Percentiles rank a stretch among this genome's conserved stretches.
phyloP scores from a whole-genome alignment of 2,888 invertebrate species.

The Hecatera dysodea region DNA sequence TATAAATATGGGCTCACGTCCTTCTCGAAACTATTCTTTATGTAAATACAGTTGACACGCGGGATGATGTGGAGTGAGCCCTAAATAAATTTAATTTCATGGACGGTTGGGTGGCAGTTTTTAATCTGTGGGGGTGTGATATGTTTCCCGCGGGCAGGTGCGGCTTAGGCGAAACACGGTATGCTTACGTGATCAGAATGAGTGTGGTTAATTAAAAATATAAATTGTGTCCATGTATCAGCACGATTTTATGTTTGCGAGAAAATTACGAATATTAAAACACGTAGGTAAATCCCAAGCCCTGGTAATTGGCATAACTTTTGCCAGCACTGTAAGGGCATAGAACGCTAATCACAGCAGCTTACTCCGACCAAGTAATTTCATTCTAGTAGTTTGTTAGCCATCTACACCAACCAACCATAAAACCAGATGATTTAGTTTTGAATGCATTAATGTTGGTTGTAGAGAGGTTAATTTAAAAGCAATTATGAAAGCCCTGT shows the following conservation, averaged over 20 bases:
- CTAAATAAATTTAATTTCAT: slow-evolving; percentile 90
- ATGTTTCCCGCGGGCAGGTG: slow-evolving; percentile 78
- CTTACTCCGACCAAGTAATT: slow-evolving; percentile 5
- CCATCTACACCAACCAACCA: slow-evolving; percentile 6
- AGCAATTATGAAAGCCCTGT: slow-evolving; percentile 60
- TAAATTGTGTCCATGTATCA: slow-evolving; percentile 48
- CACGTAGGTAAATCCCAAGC: neutral
- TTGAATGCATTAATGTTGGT: slow-evolving; percentile 36
- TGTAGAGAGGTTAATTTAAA: slow-evolving; percentile 52
- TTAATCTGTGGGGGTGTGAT: slow-evolving; percentile 83
- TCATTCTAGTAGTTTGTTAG: slow-evolving; percentile 22
- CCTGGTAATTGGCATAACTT: neutral
- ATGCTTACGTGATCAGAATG: slow-evolving; percentile 77
- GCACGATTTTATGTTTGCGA: neutral
- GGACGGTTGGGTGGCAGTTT: slow-evolving; percentile 79
- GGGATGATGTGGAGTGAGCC: slow-evolving; percentile 84
- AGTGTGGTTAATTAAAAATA: slow-evolving; percentile 76
- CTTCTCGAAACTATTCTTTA: slow-evolving; percentile 88
- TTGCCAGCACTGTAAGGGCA: neutral
- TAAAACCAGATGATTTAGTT: slow-evolving; percentile 33
- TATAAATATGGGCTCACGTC: slow-evolving; percentile 87
- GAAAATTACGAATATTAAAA: slow-evolving; percentile 1
- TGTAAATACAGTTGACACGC: slow-evolving; percentile 87
- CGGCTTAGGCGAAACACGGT: slow-evolving; percentile 73
- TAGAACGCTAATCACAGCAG: slow-evolving; percentile 20